Evolutionary conservation across 2,113 vertebrate genomes (phyloP).

Genomic region (Rhinolophus sinicus): DNA sequence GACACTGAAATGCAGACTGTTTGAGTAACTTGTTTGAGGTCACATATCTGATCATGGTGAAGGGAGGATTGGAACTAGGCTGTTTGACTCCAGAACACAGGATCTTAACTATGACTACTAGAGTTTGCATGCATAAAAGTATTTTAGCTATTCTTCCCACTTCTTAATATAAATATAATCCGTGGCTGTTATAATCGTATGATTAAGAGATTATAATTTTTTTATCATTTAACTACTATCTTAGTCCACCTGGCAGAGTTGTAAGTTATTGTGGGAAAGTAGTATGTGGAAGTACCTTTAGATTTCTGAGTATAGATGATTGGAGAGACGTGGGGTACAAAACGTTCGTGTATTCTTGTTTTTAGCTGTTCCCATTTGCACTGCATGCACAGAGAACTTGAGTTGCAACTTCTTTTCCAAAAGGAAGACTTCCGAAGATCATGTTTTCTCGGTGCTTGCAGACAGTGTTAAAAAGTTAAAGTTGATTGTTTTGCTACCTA

Average conservation of each 20-base stretch:
- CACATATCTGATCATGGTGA: background rate
- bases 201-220: background rate
- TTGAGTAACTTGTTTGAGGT: background rate
- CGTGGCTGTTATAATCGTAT: background rate
- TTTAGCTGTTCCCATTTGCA: background rate
- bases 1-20: background rate
- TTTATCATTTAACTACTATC: background rate
- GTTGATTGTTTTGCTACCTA: slow-evolving; percentile 29
- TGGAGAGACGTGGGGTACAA: background rate
- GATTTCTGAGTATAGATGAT: background rate
- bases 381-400: background rate
- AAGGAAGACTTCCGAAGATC: slow-evolving; percentile 30
- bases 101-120: background rate
- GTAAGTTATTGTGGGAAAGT: background rate
- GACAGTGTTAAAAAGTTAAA: slow-evolving; percentile 33
- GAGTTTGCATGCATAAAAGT: background rate
- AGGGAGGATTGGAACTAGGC: background rate
- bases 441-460: background rate
- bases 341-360: background rate
- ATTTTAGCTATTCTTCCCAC: background rate
- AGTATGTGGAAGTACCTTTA: background rate
- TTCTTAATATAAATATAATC: background rate
- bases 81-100: background rate
- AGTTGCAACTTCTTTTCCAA: background rate
- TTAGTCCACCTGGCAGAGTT: background rate